phyloP scores from a whole-genome alignment of 1,140 invertebrate species.

The Teleopsis dalmanni region DNA sequence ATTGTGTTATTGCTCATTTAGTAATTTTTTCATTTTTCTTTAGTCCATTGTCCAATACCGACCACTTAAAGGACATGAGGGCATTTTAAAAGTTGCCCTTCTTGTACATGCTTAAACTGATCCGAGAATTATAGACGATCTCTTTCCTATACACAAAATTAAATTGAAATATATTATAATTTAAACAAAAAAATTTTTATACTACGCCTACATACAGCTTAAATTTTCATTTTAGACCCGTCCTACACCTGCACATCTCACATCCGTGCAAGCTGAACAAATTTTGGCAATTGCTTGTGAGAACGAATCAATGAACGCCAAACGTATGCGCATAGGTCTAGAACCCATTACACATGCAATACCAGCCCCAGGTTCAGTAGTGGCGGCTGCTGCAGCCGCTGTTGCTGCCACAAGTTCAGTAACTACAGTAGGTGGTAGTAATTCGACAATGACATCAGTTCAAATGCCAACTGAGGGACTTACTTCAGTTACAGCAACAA shows the following conservation, averaged over 20 bases:
- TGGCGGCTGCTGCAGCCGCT: conserved; percentile 46
- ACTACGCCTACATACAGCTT: too few species aligned
- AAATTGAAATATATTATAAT: too few species aligned
- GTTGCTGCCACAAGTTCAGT: conserved; percentile 24
- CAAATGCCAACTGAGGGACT: conserved; percentile 10
- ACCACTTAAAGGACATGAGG: too few species aligned
- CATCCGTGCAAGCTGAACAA: conserved; percentile 91
- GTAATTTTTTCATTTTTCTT: too few species aligned
- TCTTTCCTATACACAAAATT: too few species aligned
- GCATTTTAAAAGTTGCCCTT: too few species aligned
- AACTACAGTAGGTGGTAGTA: conserved; percentile 20
- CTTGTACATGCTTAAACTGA: too few species aligned
- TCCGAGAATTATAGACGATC: too few species aligned
- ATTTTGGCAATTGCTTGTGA: conserved; percentile 92
- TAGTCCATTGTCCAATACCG: too few species aligned
- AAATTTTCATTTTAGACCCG: conserved; percentile 45
- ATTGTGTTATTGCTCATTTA: too few species aligned
- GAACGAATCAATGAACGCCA: conserved; percentile 94
- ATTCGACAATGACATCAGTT: conserved; percentile 13
- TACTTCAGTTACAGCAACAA: conserved; percentile 15
- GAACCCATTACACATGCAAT: conserved; percentile 87
- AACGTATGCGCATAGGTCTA: conserved; percentile 88
- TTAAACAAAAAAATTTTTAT: too few species aligned
- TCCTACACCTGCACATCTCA: conserved; percentile 92
- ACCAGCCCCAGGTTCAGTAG: conserved; percentile 56